Base-by-base conservation (phyloP, 2,797 vertebrate genomes). In the Malurus leucopterus region DNA sequence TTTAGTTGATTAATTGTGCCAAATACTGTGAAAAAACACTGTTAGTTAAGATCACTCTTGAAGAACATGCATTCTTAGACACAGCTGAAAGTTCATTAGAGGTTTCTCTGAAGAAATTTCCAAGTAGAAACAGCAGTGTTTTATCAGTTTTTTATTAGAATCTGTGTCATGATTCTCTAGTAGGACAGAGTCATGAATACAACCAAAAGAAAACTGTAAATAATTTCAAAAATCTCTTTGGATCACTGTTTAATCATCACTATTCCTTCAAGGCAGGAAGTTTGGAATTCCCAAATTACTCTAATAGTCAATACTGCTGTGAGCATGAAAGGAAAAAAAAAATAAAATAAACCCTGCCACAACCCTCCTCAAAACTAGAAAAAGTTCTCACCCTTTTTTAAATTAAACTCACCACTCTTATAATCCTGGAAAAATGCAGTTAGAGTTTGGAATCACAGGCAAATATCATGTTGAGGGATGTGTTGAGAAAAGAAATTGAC, bases 221-320 rank as follows among this genome's bases (percentile, higher is more conserved):
- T 0, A 8, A 44, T 29, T 57, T 8, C 24, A 71, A 54, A 64
- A 32, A 38, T 15, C 9, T 74, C 18, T 54, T 67, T 67, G 16
- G 4, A 58, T 50, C 19, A 30, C 19, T 51, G 13, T 76, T 55
- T 34, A 65, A 38, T 64, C 7, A 38, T 26, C 9, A 30, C 2
- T 51, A 4, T 58, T 71, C 13, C 8, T 61, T 17, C 12, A 53
- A 40, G 2, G 7, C 5, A 19, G 5, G 8, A 73, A 6, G 20
- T 3, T 30, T 5, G 30, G 11, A 80, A 71, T 30, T 74, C n/a
- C 12, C 24, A 30, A 73, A 46, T 51, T 85, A 15, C 30, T 62
- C 0, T 2, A 38, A 12, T 26, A 53, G 18, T 40, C 22, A 62
- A 16, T 30, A 6, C 3, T 74, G 9, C 4, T 29, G 2, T 40